A percentile compares a stretch with the other conserved stretches of the same genome.
Conservation (phyloP, 2,113 vertebrate species). For the Tragelaphus strepsiceros region DNA sequence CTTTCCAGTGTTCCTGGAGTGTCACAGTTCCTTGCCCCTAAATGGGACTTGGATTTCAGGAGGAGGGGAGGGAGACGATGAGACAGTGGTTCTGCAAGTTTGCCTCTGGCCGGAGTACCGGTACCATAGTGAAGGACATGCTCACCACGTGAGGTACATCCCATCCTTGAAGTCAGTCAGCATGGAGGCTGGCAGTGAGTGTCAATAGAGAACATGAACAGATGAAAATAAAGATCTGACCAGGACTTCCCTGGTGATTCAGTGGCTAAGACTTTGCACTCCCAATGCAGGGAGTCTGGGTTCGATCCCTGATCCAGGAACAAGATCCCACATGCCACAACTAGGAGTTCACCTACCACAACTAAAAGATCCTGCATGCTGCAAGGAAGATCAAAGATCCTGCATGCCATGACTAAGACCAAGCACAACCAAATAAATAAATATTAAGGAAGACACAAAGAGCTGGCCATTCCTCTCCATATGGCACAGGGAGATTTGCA, state of each 20-base stretch:
- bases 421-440: background rate
- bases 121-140: background rate
- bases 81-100: background rate
- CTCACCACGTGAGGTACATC: background rate
- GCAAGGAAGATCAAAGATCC: background rate
- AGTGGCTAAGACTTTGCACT: background rate
- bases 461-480: background rate
- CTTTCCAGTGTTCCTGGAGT: background rate
- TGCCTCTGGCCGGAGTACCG: accelerated
- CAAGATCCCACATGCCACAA: background rate
- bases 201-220: background rate
- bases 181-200: accelerated
- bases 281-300: background rate
- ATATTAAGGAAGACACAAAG: background rate
- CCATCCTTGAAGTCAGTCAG: background rate
- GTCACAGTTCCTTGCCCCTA: background rate
- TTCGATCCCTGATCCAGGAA: background rate
- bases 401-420: background rate
- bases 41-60: background rate
- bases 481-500: background rate
- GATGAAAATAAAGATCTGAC: background rate
- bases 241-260: background rate
- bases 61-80: background rate
- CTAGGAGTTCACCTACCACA: background rate
- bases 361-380: background rate